A percentile compares a stretch with the other conserved stretches of the same genome.
phyloP scores from a whole-genome alignment of 2,888 invertebrate genomes.

The Conchocele bisecta region DNA sequence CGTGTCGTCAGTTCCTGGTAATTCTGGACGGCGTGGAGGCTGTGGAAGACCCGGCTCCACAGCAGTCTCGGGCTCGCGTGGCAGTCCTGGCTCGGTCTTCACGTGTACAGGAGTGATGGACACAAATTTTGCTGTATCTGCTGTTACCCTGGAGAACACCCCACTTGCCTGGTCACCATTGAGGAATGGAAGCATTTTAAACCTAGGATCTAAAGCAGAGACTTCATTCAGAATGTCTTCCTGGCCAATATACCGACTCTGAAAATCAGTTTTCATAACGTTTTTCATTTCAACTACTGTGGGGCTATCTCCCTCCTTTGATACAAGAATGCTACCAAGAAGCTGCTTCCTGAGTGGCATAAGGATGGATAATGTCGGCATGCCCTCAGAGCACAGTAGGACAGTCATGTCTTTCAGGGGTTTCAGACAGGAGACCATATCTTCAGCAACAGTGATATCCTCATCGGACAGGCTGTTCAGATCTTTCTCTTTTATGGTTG shows the following conservation, averaged over 20 bases:
- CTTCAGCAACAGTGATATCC: not conserved
- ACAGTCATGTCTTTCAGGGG: slow-evolving; percentile 20
- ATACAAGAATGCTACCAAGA: not conserved
- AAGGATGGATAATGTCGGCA: slow-evolving; percentile 21
- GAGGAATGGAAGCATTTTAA: not conserved
- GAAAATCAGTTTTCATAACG: not conserved
- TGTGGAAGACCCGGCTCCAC: too few relatives aligned
- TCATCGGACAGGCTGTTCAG: not conserved
- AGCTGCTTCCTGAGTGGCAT: slow-evolving; percentile 12
- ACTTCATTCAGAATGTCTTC: not conserved
- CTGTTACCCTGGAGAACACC: not conserved
- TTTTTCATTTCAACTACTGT: not conserved
- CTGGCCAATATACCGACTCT: not conserved
- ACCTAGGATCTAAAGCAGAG: slow-evolving; percentile 1
- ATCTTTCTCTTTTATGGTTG: not conserved
- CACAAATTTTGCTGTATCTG: not conserved
- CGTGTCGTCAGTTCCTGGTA: too few relatives aligned
- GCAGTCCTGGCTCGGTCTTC: not conserved
- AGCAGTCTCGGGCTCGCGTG: too few relatives aligned
- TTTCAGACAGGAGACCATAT: slow-evolving; percentile 8
- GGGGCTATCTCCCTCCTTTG: not conserved
- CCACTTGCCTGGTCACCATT: not conserved
- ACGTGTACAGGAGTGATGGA: too few relatives aligned
- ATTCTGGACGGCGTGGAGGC: too few relatives aligned
- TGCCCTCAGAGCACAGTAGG: slow-evolving; percentile 20